A percentile compares a stretch with the other conserved stretches of the same genome.
These are phyloP conservation scores for Mustelus asterias DNA, from an alignment of 2,113 vertebrate species.

Conservation along the genomic window DNA sequence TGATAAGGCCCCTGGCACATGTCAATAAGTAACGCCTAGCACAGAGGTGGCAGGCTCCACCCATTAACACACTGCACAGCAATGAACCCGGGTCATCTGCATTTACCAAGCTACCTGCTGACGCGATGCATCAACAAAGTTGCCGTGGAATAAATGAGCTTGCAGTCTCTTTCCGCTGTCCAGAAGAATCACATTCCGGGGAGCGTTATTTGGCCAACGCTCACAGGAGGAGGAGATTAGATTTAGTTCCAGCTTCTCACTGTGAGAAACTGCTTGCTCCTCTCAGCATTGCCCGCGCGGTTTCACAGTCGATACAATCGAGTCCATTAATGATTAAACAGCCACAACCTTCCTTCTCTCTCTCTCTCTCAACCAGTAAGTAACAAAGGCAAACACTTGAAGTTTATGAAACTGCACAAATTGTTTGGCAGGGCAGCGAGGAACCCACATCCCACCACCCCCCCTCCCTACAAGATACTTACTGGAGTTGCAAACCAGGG, in stretches of 20 bases:
- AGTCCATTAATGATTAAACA: slow-evolving; percentile 13
- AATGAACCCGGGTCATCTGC: neutral
- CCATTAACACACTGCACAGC: neutral
- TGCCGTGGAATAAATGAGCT: neutral
- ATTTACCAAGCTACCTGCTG: neutral
- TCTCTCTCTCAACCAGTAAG: neutral
- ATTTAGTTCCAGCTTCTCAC: neutral
- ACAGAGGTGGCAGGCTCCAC: too few species aligned
- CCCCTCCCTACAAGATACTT: too few species aligned
- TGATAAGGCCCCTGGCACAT: neutral
- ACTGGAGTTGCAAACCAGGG: neutral
- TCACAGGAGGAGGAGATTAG: neutral
- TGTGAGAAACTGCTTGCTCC: neutral
- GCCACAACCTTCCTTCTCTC: neutral
- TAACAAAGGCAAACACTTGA: neutral
- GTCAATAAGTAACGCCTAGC: neutral
- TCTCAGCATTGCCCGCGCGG: too few species aligned
- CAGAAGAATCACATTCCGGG: neutral
- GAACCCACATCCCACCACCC: neutral
- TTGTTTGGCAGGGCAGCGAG: neutral
- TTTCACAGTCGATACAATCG: too few species aligned
- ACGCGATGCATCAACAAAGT: neutral
- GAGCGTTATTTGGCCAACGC: neutral
- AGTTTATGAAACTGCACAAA: neutral
- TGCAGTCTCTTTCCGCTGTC: neutral